Percentiles rank a stretch among this genome's conserved stretches.
Conservation (phyloP, 2,797 vertebrate genomes). For the Coranthus polyacanthus region DNA sequence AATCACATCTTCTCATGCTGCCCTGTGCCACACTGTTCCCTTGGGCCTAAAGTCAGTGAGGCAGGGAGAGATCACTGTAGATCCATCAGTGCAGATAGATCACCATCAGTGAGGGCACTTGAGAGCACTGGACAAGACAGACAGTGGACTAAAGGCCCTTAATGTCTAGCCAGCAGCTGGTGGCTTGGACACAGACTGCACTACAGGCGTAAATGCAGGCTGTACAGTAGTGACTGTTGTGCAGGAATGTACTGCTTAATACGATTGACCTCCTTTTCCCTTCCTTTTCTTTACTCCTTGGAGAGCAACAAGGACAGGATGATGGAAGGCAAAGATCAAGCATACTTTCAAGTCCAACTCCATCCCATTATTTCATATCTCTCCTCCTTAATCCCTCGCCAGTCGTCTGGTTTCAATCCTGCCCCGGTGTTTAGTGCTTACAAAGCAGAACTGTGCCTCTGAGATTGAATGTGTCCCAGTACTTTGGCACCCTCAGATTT, state of each 20-base stretch:
- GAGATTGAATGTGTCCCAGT: conserved; percentile 72
- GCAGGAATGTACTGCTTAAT: conserved; percentile 51
- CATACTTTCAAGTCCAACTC: conserved; percentile 75
- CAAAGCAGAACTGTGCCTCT: conserved; percentile 73
- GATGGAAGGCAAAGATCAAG: conserved; percentile 79
- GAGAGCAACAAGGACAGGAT: conserved; percentile 69
- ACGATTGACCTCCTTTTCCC: conserved; percentile 52
- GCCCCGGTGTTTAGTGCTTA: conserved; percentile 79
- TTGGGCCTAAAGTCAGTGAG: conserved; percentile 65
- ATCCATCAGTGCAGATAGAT: conserved; percentile 75
- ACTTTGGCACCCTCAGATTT: conserved; percentile 75
- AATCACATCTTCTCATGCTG: conserved; percentile 77
- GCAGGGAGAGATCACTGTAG: conserved; percentile 65
- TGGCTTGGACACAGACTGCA: conserved; percentile 33
- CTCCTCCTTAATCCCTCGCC: conserved; percentile 74
- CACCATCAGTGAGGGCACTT: conserved; percentile 49
- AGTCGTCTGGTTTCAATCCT: conserved; percentile 74
- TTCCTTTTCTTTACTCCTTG: conserved; percentile 57
- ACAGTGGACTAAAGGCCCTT: conserved; percentile 35
- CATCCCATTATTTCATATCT: conserved; percentile 80
- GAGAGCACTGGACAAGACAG: conserved; percentile 27
- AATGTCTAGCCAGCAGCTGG: conserved; percentile 43
- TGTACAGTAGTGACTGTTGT: conserved; percentile 28
- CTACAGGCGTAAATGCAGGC: conserved; percentile 19
- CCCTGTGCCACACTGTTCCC: conserved; percentile 56